Base-by-base conservation (phyloP, 2,888 invertebrate species). In the Drosophila paracracens region DNA sequence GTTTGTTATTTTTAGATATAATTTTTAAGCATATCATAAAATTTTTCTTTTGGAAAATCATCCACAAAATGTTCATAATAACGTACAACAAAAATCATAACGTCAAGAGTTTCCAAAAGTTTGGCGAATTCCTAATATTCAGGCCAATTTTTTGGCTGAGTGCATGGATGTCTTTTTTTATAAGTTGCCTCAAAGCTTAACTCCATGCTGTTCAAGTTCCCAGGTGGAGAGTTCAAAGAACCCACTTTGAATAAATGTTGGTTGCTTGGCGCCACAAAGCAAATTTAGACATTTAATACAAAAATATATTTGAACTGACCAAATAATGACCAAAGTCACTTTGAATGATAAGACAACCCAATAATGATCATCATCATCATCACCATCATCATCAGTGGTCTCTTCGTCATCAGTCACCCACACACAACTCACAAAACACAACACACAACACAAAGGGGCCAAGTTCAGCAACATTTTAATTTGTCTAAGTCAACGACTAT, bases 391-490 rank as follows among this genome's bases (percentile, higher is more conserved):
- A 25, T 7, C 21, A 46, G 25, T 16, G 4, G 16, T 46, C 35
- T 43, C 65, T 50, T 35, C 33, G n/a, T 31, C 35, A 35, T 56
- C 61, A 59, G 46, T 21, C 68, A 54, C 56, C 4, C 38, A 36
- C 38, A 56, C 36, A 54, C 72, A 11, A 43, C 2, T 18, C 18
- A 54, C 54, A 54, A 68, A 66, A 65, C 73, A 78, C 81, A 73
- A 43, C 43, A 21, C 21, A 46, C 21, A 7, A 46, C 46, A 46
- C 85, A 84, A 78, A 81, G 80, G 69, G 87, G 85, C 81, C 86
- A 90, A 88, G 90, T 88, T 87, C 90, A 90, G 75, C 69, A 76
- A 71, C 78, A 86, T 83, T 83, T 83, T 71, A 76, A 88, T 90
- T 74, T 27, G 56, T 35, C 62, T 58, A 69, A 67, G 65, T 66